Evolutionary conservation across 2,888 invertebrate species (phyloP).

Genomic region (Andrena hattorfiana): DNA sequence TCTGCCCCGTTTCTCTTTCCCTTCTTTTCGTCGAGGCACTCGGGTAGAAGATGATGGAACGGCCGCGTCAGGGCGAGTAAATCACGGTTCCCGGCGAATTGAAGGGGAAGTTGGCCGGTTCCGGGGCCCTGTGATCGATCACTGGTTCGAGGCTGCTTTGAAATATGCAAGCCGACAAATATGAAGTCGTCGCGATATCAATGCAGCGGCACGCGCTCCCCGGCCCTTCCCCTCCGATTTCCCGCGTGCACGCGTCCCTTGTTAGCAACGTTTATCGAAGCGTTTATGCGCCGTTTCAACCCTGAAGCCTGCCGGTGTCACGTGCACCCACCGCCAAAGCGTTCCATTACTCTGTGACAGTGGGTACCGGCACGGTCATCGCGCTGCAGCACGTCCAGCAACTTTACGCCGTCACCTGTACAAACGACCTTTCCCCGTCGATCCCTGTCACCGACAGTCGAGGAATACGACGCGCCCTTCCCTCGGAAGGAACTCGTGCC

Average conservation of each 20-base stretch:
- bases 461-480: background rate
- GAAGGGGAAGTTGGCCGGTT: conserved; percentile 34
- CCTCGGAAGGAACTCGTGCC: background rate
- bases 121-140: conserved; percentile 52
- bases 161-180: conserved; percentile 45
- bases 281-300: conserved; percentile 57
- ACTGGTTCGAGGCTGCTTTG: conserved; percentile 14
- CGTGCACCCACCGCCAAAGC: conserved; percentile 39
- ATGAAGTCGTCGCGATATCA: conserved; percentile 54
- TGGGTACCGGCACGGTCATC: conserved; percentile 34
- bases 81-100: conserved; percentile 35
- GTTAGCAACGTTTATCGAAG: conserved; percentile 58
- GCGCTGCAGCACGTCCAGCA: conserved; percentile 25
- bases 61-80: conserved; percentile 35
- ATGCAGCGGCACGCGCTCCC: conserved; percentile 24
- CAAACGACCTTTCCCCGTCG: conserved; percentile 17
- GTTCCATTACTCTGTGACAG: conserved; percentile 56
- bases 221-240: background rate
- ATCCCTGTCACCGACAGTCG: conserved; percentile 10
- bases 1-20: conserved; percentile 10
- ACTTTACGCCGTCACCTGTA: conserved; percentile 35
- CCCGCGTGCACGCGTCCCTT: conserved; percentile 19
- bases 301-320: conserved; percentile 46
- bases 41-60: conserved; percentile 49
- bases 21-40: conserved; percentile 3